Evolutionary conservation across 2,113 vertebrate genomes (phyloP).

Genomic region (Upupa epops): DNA sequence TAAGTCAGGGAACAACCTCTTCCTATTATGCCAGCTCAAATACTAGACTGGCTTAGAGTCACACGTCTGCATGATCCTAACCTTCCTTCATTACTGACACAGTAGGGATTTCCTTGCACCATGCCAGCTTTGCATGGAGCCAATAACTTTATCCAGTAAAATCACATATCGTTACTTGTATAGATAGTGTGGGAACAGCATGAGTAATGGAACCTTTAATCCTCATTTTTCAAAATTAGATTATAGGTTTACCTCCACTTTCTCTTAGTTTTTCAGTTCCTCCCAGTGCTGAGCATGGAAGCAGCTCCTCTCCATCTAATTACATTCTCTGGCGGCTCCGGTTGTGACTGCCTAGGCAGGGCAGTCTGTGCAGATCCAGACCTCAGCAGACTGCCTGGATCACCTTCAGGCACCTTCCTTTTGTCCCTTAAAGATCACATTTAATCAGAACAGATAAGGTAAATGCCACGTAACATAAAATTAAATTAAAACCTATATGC

Average conservation of each 20-base stretch:
- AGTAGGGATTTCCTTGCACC: conserved; percentile 72
- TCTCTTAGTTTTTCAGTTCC: conserved; percentile 56
- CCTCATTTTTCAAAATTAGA: conserved; percentile 79
- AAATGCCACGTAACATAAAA: conserved; percentile 44
- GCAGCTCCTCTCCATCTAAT: conserved; percentile 30
- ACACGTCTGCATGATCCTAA: conserved; percentile 68
- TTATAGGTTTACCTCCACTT: conserved; percentile 72
- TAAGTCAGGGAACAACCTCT: conserved; percentile 73
- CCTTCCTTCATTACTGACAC: conserved; percentile 73
- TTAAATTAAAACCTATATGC: conserved; percentile 55
- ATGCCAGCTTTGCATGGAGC: conserved; percentile 58
- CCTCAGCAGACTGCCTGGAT: conserved; percentile 48
- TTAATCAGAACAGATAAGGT: conserved; percentile 56
- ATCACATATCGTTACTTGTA: conserved; percentile 74
- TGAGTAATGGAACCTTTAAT: conserved; percentile 77
- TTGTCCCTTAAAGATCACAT: conserved; percentile 64
- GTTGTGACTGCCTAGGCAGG: conserved; percentile 1
- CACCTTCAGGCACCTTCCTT: conserved; percentile 64
- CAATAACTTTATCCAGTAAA: conserved; percentile 75
- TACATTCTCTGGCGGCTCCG: conserved; percentile 33
- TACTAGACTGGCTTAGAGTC: conserved; percentile 72
- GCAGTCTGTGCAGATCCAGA: conserved; percentile 38
- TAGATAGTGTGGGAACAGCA: conserved; percentile 74
- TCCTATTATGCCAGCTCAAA: conserved; percentile 70
- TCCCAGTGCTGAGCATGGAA: conserved; percentile 8